Percentiles rank a stretch among this genome's conserved stretches.
Conservation (phyloP, 23 tunicate genomes). For the Clavelina lepadiformis region DNA sequence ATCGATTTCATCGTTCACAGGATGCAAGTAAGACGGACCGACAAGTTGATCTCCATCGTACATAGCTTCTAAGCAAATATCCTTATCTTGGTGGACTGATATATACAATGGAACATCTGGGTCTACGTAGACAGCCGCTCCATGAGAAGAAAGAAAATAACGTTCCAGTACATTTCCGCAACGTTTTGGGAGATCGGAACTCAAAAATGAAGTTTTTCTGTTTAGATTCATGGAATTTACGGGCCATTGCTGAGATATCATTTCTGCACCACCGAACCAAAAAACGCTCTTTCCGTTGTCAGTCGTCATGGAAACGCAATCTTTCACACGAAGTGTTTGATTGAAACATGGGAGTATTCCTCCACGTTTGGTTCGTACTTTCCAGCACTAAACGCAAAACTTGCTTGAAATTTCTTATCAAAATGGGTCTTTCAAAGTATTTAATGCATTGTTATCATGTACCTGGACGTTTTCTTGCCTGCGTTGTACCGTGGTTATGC, state of each 20-base stretch:
- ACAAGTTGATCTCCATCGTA: conserved; percentile 7
- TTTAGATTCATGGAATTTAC: conserved; percentile 15
- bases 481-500: too few species aligned
- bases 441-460: too few species aligned
- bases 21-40: conserved; percentile 21
- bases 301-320: conserved; percentile 28
- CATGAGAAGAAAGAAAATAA: conserved; percentile 52
- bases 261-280: conserved; percentile 73
- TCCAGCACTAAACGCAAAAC: conserved; percentile 22
- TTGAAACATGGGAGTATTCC: neutral
- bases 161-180: conserved; percentile 70
- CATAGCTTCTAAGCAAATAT: conserved; percentile 27
- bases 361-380: neutral
- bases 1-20: neutral
- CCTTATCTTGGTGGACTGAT: conserved; percentile 16
- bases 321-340: conserved; percentile 14
- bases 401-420: too few species aligned
- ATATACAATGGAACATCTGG: conserved; percentile 40
- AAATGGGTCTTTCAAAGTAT: too few species aligned
- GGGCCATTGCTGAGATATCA: conserved; percentile 56
- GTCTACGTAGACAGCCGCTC: conserved; percentile 32
- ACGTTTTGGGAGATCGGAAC: conserved; percentile 53
- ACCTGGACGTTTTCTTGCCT: too few species aligned
- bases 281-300: conserved; percentile 8
- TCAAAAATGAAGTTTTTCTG: conserved; percentile 21